A percentile compares a stretch with the other conserved stretches of the same genome.
Conservation (phyloP, 2,113 vertebrate genomes). For the Ictalurus punctatus region DNA sequence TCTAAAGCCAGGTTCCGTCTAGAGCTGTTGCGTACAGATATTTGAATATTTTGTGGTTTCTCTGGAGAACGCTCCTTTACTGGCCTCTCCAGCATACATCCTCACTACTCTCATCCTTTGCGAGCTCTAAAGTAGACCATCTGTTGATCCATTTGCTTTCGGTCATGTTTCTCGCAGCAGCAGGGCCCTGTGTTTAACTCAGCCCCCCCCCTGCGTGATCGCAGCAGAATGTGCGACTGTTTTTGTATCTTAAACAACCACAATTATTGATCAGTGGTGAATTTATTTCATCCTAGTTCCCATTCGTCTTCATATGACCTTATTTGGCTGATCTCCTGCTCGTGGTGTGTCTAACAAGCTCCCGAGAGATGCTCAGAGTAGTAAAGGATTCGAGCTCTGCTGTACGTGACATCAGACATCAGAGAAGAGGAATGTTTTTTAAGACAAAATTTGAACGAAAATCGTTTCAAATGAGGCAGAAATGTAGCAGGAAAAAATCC, state of each 20-base stretch:
- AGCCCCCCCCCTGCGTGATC: background rate
- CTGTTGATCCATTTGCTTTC: constrained; percentile 76
- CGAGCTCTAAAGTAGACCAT: constrained; percentile 75
- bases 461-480: constrained; percentile 20
- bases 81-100: constrained; percentile 15
- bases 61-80: background rate
- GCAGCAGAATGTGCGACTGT: background rate
- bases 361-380: constrained; percentile 14
- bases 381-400: constrained; percentile 24
- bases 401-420: background rate
- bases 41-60: background rate
- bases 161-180: constrained; percentile 62
- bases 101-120: constrained; percentile 69
- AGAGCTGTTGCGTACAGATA: background rate
- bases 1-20: background rate
- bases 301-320: constrained; percentile 11
- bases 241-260: constrained; percentile 30
- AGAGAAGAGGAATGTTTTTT: constrained; percentile 3
- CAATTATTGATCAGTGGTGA: constrained; percentile 31
- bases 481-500: constrained; percentile 27
- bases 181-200: constrained; percentile 51
- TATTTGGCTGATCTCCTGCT: constrained; percentile 27
- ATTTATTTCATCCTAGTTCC: constrained; percentile 13
- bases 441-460: constrained; percentile 5
- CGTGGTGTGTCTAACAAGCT: constrained; percentile 40